phyloP scores from a whole-genome alignment of 2,888 invertebrate genomes.

The Eretmocerus hayati region DNA sequence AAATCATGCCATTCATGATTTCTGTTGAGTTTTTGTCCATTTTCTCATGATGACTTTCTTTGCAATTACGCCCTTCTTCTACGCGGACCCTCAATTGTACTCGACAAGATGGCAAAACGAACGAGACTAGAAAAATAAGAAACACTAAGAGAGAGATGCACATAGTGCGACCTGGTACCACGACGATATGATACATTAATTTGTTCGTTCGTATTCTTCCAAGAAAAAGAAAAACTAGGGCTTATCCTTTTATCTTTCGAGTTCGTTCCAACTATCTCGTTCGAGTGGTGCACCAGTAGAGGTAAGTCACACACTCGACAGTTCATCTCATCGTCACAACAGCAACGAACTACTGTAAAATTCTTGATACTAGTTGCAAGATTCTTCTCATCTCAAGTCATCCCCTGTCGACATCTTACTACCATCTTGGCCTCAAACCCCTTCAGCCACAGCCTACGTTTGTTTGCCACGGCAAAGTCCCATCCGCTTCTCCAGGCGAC shows the following conservation, averaged over 20 bases:
- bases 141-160: neutral
- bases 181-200: constrained; percentile 35
- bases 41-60: no score
- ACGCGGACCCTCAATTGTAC: no score
- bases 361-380: constrained; percentile 42
- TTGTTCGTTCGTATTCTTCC: constrained; percentile 40
- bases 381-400: constrained; percentile 30
- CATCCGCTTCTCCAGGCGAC: constrained; percentile 39
- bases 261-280: constrained; percentile 42
- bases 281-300: constrained; percentile 30
- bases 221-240: constrained; percentile 40
- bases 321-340: constrained; percentile 8
- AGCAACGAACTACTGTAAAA: constrained; percentile 38
- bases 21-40: no score
- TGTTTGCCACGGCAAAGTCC: constrained; percentile 39
- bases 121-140: neutral
- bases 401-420: constrained; percentile 11
- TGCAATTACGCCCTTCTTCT: no score
- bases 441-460: constrained; percentile 26
- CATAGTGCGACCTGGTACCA: constrained; percentile 21
- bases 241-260: constrained; percentile 37
- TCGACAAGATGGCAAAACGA: neutral
- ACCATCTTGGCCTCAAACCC: constrained; percentile 20
- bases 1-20: no score
- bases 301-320: constrained; percentile 39